A percentile compares a stretch with the other conserved stretches of the same genome.
Conservation (phyloP, 2,113 vertebrate species). For the Picathartes gymnocephalus region DNA sequence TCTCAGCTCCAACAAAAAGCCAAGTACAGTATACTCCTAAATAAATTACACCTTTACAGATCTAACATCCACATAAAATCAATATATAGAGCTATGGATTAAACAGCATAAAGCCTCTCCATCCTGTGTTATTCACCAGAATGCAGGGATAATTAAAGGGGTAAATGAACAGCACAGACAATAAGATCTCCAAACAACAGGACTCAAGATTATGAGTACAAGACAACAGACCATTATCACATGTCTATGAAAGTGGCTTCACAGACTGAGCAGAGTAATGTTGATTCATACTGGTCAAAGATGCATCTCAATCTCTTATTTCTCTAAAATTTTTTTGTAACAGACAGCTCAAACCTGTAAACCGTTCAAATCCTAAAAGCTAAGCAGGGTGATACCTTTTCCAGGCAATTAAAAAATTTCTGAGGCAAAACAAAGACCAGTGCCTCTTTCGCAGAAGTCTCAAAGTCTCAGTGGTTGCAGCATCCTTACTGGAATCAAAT, state of each 20-base stretch:
- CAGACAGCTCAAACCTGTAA: not conserved
- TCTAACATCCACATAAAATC: not conserved
- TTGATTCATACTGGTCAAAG: not conserved
- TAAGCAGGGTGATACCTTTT: not conserved
- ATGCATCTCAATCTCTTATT: not conserved
- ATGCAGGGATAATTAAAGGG: not conserved
- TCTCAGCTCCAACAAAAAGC: not conserved
- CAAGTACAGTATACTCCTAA: not conserved
- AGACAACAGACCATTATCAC: not conserved
- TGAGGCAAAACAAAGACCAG: not conserved
- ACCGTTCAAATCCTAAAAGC: not conserved
- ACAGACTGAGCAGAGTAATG: not conserved
- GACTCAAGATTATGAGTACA: not conserved
- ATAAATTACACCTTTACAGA: not conserved
- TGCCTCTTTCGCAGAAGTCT: not conserved
- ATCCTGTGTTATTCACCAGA: not conserved
- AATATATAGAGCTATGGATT: not conserved
- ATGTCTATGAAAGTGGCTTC: not conserved
- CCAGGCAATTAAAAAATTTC: not conserved
- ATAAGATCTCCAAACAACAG: not conserved
- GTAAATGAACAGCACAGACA: not conserved
- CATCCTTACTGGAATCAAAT: constrained; percentile 33
- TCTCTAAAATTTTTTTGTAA: not conserved
- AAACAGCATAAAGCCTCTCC: not conserved
- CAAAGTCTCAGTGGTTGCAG: not conserved